A percentile compares a stretch with the other conserved stretches of the same genome.
phyloP scores from a whole-genome alignment of 2,888 invertebrate genomes.

The Mimas tiliae region DNA sequence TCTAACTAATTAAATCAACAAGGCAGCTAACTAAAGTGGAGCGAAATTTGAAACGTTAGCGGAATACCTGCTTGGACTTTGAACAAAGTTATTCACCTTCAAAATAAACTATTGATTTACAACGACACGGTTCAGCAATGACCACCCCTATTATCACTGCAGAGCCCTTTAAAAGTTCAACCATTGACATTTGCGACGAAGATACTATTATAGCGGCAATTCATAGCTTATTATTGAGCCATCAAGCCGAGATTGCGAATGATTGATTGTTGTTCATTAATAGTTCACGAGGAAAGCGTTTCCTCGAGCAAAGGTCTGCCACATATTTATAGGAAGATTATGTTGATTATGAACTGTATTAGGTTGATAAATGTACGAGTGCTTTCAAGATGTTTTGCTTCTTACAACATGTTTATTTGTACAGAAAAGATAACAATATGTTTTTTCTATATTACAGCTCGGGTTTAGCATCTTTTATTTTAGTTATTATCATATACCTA shows the following conservation, averaged over 20 bases:
- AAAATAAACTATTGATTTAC: conserved; percentile 69
- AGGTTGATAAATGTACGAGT: conserved; percentile 6
- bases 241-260: conserved; percentile 45
- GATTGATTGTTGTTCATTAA: conserved; percentile 49
- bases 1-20: conserved; percentile 16
- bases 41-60: conserved; percentile 10
- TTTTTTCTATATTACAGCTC: no score
- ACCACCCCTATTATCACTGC: conserved; percentile 63
- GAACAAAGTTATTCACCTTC: conserved; percentile 62
- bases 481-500: background rate
- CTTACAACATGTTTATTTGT: background rate
- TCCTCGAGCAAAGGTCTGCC: conserved; percentile 37
- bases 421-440: no score
- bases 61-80: conserved; percentile 56
- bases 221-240: conserved; percentile 58
- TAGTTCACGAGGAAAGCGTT: conserved; percentile 32
- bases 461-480: background rate
- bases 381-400: background rate
- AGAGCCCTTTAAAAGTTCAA: conserved; percentile 74
- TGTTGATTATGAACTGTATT: conserved; percentile 39
- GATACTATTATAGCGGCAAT: conserved; percentile 64
- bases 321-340: conserved; percentile 38
- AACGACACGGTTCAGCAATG: conserved; percentile 66
- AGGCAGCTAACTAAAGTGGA: background rate
- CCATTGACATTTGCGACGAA: conserved; percentile 73